Evolutionary conservation across 2,888 invertebrate genomes (phyloP), one percentile per base, ranked within the genome.

Genomic region (Epirrhoe tristata): DNA sequence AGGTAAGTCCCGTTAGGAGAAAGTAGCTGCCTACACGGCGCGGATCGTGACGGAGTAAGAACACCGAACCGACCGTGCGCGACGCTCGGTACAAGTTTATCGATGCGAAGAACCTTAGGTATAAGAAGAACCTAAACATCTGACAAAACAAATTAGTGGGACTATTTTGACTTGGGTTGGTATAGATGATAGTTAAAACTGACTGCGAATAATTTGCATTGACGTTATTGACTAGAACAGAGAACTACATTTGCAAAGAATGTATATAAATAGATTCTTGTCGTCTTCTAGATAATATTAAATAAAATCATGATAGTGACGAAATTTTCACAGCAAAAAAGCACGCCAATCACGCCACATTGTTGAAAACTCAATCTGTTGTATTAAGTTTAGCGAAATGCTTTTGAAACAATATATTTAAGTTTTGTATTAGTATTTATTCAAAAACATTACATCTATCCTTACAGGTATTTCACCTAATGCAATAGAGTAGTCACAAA

Each of bases 11-110:
- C 92, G 93, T 93, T 92, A 93, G 87, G 92, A 92, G 93, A 93
- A 93, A 93, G 93, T 93, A 89, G 90, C 89, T 89, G 87, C 91
- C 90, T 87, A 90, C 90, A 88, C 86, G 83, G 83, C 86, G 82
- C 80, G 78, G 80, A 81, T 87, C 88, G 88, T 89, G 87, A 86
- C 85, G 81, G 73, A 78, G 79, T 81, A 54, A 58, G 54, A 68
- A 64, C 77, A 48, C 74, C 79, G 81, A 80, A 81, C 82, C 80
- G 78, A 80, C 76, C 79, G 72, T n/a, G 24, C 24, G 24, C 81
- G 78, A 83, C 81, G 82, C 82, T 87, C 81, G 77, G 84, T 84
- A 84, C 81, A 83, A 88, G 85, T 83, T 83, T 83, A 89, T 88
- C 84, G 79, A 81, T 69, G 68, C 74, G 66, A 69, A 74, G 67